Evolutionary conservation across 2,888 invertebrate genomes (phyloP).

Genomic region (Folsomia manolachei): DNA sequence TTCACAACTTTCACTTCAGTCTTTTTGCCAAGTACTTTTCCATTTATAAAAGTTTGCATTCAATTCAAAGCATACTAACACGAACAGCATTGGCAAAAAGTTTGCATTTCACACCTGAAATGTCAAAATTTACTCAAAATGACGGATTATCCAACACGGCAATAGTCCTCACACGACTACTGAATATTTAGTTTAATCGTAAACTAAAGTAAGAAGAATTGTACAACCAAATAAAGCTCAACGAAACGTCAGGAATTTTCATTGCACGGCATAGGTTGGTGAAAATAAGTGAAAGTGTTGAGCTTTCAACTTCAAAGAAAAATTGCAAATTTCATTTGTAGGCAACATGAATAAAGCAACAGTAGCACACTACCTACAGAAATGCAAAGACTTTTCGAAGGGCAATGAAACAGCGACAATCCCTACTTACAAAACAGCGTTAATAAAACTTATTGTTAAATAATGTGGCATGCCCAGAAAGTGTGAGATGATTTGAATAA

Average conservation of each 20-base stretch:
- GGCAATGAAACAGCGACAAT: too few species aligned
- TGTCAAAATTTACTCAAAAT: slow-evolving; percentile 5
- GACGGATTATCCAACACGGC: neutral
- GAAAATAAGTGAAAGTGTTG: neutral
- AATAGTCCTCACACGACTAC: neutral
- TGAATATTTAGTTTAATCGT: neutral
- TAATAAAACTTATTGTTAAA: neutral
- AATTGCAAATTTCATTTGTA: neutral
- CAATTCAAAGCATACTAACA: neutral
- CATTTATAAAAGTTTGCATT: neutral
- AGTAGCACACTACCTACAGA: neutral
- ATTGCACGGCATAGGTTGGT: too few species aligned
- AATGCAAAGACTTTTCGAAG: neutral
- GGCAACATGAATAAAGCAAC: neutral
- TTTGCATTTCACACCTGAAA: slow-evolving; percentile 14
- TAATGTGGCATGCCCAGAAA: neutral
- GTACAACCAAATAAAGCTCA: neutral
- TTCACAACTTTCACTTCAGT: neutral
- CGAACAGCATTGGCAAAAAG: slow-evolving; percentile 11
- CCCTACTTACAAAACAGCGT: neutral
- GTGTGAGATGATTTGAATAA: neutral
- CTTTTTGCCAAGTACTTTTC: neutral
- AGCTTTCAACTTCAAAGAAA: neutral
- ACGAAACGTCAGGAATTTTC: neutral
- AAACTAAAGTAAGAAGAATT: neutral